Evolutionary conservation across 2,113 vertebrate genomes (phyloP).

Genomic region (Acanthisitta chloris): DNA sequence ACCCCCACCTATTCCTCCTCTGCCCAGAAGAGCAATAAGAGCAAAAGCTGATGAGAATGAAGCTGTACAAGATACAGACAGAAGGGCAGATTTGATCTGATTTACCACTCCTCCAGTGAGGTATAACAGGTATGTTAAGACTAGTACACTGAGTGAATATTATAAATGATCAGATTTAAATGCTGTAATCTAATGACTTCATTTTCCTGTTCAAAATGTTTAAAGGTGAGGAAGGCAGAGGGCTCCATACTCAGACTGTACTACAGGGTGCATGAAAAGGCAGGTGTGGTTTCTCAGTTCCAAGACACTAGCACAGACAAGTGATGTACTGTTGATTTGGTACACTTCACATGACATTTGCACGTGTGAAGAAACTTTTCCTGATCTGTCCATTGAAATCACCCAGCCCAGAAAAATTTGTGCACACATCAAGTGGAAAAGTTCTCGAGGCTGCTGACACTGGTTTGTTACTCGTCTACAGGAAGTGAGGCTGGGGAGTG

Average conservation of each 20-base stretch:
- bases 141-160: background rate
- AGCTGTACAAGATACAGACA: background rate
- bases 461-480: background rate
- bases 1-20: background rate
- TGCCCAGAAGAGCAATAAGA: background rate
- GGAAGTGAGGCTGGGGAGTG: background rate
- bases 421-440: background rate
- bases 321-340: background rate
- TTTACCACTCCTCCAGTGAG: background rate
- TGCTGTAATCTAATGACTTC: background rate
- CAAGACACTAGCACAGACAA: background rate
- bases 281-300: background rate
- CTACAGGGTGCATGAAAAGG: background rate
- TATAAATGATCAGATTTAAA: background rate
- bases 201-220: background rate
- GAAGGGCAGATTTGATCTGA: background rate
- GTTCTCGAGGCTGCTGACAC: background rate
- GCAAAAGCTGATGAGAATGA: background rate
- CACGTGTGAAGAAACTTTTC: background rate
- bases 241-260: background rate
- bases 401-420: background rate
- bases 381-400: background rate
- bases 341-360: background rate
- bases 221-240: background rate
- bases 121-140: background rate